Conservation (phyloP, 2,113 vertebrate species). For the Kryptolebias marmoratus region DNA sequence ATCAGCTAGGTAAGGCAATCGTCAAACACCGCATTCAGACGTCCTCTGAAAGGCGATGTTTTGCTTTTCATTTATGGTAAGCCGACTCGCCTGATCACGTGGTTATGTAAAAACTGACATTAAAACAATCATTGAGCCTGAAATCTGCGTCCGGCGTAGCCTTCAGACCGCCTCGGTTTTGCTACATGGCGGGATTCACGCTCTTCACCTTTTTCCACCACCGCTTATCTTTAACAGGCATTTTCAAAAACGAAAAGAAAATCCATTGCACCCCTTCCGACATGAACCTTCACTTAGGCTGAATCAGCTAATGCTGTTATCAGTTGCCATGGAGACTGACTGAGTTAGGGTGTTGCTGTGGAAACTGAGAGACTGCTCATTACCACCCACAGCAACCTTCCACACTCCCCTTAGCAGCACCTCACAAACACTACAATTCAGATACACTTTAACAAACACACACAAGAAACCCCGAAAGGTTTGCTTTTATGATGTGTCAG, state of each 20-base stretch:
- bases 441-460: slow-evolving; percentile 8
- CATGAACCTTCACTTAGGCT: slow-evolving; percentile 64
- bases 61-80: background rate
- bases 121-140: background rate
- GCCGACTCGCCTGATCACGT: background rate
- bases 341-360: slow-evolving; percentile 75
- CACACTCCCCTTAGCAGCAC: slow-evolving; percentile 37
- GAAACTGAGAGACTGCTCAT: slow-evolving; percentile 74
- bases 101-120: background rate
- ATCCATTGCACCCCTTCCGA: slow-evolving; percentile 25
- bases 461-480: background rate
- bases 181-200: slow-evolving; percentile 1
- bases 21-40: background rate
- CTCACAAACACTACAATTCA: slow-evolving; percentile 33
- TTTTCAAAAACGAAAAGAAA: slow-evolving; percentile 26
- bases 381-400: slow-evolving; percentile 63
- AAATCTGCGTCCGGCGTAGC: background rate
- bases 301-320: slow-evolving; percentile 74
- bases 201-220: background rate
- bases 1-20: background rate
- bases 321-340: slow-evolving; percentile 79
- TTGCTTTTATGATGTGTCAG: slow-evolving; percentile 2
- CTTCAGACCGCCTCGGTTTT: background rate
- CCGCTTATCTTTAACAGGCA: slow-evolving; percentile 25
- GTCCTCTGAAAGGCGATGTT: background rate